Evolutionary conservation across 37 sponge, comb jelly and placozoan genomes (phyloP).

Genomic region (Halisarca cf. caerulea): DNA sequence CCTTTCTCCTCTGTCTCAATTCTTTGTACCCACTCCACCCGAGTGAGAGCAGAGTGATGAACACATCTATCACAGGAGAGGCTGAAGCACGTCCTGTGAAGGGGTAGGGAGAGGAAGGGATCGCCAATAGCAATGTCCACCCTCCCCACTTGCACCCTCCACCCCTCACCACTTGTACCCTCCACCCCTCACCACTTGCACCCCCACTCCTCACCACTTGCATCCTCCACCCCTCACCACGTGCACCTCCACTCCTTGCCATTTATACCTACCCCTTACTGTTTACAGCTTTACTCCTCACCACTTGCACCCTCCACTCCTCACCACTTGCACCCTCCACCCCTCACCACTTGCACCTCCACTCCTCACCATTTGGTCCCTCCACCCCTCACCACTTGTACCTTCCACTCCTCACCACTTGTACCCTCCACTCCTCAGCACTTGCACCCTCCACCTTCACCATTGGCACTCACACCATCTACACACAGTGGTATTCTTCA

Average conservation of each 20-base stretch:
- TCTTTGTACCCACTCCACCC: conserved; percentile 75
- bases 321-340: too few species aligned
- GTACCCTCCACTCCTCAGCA: background rate
- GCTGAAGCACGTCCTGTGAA: conserved; percentile 81
- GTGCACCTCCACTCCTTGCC: too few species aligned
- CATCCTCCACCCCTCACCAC: too few species aligned
- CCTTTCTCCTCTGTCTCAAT: conserved; percentile 74
- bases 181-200: too few species aligned
- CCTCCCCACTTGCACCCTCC: conserved; percentile 6
- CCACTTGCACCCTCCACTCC: too few species aligned
- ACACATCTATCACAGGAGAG: conserved; percentile 87
- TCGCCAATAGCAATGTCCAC: too few species aligned
- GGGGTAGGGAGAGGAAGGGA: background rate
- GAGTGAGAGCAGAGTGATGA: conserved; percentile 92
- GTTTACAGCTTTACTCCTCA: too few species aligned
- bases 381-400: background rate
- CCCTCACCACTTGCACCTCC: too few species aligned
- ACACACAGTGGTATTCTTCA: background rate
- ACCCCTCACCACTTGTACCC: too few species aligned
- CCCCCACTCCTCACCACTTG: too few species aligned
- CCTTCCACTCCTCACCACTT: background rate
- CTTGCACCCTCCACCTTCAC: background rate
- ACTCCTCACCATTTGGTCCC: too few species aligned
- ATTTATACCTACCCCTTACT: too few species aligned
- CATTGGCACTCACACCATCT: background rate